Evolutionary conservation across 2,797 vertebrate species (phyloP).

Genomic region (Catostomus latipinnis): DNA sequence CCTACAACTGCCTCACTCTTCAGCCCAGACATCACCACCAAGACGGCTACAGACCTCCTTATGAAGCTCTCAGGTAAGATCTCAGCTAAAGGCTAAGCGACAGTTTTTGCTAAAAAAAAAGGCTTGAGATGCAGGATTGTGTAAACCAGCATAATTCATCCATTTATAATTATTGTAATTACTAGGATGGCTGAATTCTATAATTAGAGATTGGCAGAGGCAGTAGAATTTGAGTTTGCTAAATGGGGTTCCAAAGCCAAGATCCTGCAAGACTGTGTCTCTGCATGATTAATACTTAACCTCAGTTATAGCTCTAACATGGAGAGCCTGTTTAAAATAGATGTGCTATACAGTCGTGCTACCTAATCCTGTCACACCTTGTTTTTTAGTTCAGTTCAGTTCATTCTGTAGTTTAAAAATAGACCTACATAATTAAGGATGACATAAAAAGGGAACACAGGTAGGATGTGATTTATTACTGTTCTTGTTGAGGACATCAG

Average conservation of each 20-base stretch:
- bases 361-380: conserved; percentile 4
- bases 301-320: conserved; percentile 3
- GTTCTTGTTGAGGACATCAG: conserved; percentile 6
- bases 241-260: conserved; percentile 5
- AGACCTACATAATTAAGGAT: conserved; percentile 4
- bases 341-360: conserved; percentile 6
- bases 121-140: background rate
- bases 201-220: conserved; percentile 26
- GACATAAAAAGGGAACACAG: background rate
- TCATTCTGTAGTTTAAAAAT: background rate
- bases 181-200: conserved; percentile 7
- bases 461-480: background rate
- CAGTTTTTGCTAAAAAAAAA: background rate
- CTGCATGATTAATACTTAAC: conserved; percentile 29
- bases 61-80: conserved; percentile 96
- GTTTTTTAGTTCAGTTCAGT: background rate
- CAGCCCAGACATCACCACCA: conserved; percentile 96
- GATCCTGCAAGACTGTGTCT: conserved; percentile 13
- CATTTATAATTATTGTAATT: conserved; percentile 8
- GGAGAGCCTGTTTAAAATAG: conserved; percentile 30
- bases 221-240: conserved; percentile 8
- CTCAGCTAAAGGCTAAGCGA: background rate
- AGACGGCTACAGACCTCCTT: conserved; percentile 98
- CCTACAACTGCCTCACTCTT: conserved; percentile 88
- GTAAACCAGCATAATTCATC: conserved; percentile 13